Evolutionary conservation across 1,140 invertebrate species (phyloP).

Genomic region (Phthorimaea operculella): DNA sequence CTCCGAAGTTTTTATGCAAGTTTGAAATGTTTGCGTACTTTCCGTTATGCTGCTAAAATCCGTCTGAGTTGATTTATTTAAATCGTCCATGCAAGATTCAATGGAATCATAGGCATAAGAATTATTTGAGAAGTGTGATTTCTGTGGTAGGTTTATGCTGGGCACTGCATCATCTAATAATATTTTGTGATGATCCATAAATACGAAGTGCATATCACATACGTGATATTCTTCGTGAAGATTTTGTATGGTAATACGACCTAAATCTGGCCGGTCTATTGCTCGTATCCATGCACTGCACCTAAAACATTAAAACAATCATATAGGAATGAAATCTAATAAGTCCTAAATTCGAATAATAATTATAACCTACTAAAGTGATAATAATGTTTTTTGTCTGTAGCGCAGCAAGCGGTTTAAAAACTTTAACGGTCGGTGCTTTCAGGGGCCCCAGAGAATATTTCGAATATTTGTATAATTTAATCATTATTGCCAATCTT

Average conservation of each 20-base stretch:
- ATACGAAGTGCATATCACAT: constrained; percentile 1
- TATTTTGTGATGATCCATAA: neutral
- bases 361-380: neutral
- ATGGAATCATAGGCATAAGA: no score
- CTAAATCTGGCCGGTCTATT: neutral
- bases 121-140: no score
- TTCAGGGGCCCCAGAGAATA: no score
- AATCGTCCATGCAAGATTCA: neutral
- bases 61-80: neutral
- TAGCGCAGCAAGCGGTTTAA: no score
- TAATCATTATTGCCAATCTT: no score
- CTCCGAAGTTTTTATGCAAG: neutral
- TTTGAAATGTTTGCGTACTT: neutral
- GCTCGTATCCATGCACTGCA: neutral
- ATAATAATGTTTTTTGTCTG: neutral
- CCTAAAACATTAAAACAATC: neutral
- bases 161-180: neutral
- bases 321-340: neutral
- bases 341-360: neutral
- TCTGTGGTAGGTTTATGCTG: neutral
- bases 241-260: neutral
- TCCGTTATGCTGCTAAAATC: neutral
- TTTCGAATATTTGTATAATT: no score
- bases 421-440: no score
- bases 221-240: neutral